Conservation (phyloP, 1,140 invertebrate species). For the silkworm (Bombyx mori) region DNA sequence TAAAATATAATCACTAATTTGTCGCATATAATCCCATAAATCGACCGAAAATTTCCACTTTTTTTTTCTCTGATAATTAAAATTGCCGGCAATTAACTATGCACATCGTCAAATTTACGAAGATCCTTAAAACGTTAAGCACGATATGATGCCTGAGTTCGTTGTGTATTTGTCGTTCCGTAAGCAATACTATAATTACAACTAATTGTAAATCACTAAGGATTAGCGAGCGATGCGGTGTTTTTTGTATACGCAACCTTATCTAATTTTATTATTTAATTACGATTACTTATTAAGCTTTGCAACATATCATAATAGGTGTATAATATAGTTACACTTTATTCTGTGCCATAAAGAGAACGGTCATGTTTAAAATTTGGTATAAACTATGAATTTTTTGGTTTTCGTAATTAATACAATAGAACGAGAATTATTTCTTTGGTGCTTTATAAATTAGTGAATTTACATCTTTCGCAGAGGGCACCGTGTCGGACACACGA, state of each 20-base stretch:
- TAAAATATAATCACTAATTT: slow-evolving; percentile 40
- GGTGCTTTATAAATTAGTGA: neutral
- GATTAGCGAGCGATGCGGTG: slow-evolving; percentile 46
- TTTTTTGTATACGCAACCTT: slow-evolving; percentile 37
- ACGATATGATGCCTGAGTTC: neutral
- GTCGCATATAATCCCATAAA: slow-evolving; percentile 28
- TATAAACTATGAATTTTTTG: too few species aligned
- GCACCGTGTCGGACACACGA: slow-evolving; percentile 24
- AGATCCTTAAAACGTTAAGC: neutral
- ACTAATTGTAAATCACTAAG: slow-evolving; percentile 59
- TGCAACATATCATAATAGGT: slow-evolving; percentile 37
- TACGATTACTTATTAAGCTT: slow-evolving; percentile 47
- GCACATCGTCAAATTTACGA: slow-evolving; percentile 1
- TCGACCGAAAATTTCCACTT: slow-evolving; percentile 31
- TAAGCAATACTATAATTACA: slow-evolving; percentile 44
- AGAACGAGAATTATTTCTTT: too few species aligned
- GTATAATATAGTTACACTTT: slow-evolving; percentile 22
- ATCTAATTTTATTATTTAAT: slow-evolving; percentile 66
- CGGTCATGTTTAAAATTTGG: neutral
- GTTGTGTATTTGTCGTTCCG: neutral
- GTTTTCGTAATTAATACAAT: too few species aligned
- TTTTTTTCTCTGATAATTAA: slow-evolving; percentile 57
- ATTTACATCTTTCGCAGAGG: neutral
- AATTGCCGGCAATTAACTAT: slow-evolving; percentile 53
- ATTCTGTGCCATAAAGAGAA: slow-evolving; percentile 13